phyloP scores from a whole-genome alignment of 2,888 invertebrate species.

The Tetanocera ferruginea region DNA sequence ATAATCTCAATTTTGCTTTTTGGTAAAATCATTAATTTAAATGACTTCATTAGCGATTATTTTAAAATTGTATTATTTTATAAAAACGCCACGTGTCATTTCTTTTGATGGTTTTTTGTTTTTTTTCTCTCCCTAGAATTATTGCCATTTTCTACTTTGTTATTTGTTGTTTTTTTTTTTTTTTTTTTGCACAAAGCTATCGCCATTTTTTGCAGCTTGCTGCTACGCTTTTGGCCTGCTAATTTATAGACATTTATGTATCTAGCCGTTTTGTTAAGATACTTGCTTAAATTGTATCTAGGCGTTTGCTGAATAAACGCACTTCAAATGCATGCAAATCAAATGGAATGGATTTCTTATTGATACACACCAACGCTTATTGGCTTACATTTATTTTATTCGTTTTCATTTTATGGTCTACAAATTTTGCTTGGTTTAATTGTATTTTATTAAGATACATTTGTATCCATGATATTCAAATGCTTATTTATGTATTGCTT shows the following conservation, averaged over 20 bases:
- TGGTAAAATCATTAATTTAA: neutral
- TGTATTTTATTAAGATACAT: conserved; percentile 7
- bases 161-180: too few relatives aligned
- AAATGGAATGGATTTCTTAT: neutral
- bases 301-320: too few relatives aligned
- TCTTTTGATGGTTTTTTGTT: too few relatives aligned
- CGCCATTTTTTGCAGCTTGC: too few relatives aligned
- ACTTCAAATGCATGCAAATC: too few relatives aligned
- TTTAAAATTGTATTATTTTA: too few relatives aligned
- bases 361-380: neutral
- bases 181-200: neutral
- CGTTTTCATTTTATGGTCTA: conserved; percentile 5
- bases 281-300: too few relatives aligned
- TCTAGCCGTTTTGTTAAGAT: neutral
- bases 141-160: too few relatives aligned
- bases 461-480: conserved; percentile 23
- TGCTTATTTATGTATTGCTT: conserved; percentile 22
- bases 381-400: neutral
- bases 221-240: neutral
- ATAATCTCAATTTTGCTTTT: neutral
- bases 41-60: neutral
- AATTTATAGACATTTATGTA: conserved; percentile 2
- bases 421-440: neutral
- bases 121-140: neutral
- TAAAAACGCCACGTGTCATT: neutral